Conservation (phyloP, 64 coral and sea anemone genomes). For the Hydrozoanthus tunicans region DNA sequence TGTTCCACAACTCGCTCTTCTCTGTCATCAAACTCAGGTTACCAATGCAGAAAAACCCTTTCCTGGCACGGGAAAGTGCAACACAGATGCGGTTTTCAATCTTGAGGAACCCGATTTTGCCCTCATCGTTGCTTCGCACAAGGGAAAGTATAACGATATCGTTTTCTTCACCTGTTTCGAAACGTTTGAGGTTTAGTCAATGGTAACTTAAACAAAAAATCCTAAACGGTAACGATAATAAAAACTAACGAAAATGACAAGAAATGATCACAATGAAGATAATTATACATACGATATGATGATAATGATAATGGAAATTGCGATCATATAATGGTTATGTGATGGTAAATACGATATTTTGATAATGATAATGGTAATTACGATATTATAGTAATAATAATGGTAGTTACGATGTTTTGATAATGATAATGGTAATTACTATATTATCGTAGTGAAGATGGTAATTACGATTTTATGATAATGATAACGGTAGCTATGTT, state of each 20-base stretch:
- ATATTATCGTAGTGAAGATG: too few relatives aligned
- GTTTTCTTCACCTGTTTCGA: slow-evolving; percentile 80
- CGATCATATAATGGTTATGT: too few relatives aligned
- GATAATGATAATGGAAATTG: too few relatives aligned
- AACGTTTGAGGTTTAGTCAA: neutral
- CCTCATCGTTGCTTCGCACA: slow-evolving; percentile 92
- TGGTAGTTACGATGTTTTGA: too few relatives aligned
- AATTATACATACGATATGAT: too few relatives aligned
- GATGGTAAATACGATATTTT: too few relatives aligned
- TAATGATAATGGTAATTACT: too few relatives aligned
- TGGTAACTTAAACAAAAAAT: too few relatives aligned
- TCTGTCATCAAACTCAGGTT: slow-evolving; percentile 77
- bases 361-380: too few relatives aligned
- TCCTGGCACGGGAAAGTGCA: slow-evolving; percentile 88
- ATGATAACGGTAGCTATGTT: too few relatives aligned
- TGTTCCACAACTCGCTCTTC: slow-evolving; percentile 62
- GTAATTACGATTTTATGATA: too few relatives aligned
- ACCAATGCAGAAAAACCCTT: slow-evolving; percentile 88
- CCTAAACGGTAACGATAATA: neutral
- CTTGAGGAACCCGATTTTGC: slow-evolving; percentile 89
- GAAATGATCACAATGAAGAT: neutral
- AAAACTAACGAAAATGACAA: neutral
- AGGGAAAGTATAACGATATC: slow-evolving; percentile 94
- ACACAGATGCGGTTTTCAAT: slow-evolving; percentile 89
- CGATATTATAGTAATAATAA: too few relatives aligned